Percentiles rank a stretch among this genome's conserved stretches.
These are phyloP conservation scores for Chelonoidis abingdonii DNA, from an alignment of 2,113 vertebrate species.

Conservation along the genomic window DNA sequence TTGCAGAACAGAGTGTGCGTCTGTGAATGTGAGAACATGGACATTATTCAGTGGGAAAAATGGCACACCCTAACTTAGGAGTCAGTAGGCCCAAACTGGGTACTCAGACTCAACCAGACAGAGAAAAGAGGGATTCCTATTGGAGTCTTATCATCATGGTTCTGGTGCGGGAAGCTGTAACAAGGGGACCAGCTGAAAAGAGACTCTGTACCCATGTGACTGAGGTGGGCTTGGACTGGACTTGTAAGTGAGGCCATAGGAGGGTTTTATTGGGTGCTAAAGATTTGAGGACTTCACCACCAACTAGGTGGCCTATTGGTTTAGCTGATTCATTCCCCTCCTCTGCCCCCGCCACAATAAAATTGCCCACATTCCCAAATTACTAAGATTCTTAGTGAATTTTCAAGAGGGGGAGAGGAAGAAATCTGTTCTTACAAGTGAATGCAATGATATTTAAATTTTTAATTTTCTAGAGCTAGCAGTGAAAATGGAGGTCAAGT, in stretches of 20 bases:
- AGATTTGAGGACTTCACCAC: background rate
- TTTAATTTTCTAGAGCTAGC: background rate
- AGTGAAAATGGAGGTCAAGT: background rate
- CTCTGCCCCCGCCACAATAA: background rate
- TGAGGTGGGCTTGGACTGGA: background rate
- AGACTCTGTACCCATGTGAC: background rate
- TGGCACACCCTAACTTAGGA: background rate
- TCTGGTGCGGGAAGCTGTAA: background rate
- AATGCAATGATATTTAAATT: background rate
- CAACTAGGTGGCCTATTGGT: background rate
- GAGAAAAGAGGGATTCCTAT: background rate
- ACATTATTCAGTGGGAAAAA: background rate
- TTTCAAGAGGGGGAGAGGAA: background rate
- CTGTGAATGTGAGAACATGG: background rate
- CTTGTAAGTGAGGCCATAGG: background rate
- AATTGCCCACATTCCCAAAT: background rate
- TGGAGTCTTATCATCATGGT: background rate
- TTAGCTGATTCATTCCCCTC: background rate
- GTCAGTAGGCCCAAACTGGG: background rate
- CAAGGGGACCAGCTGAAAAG: background rate
- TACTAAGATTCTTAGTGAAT: background rate
- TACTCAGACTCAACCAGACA: fast-evolving
- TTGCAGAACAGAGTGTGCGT: background rate
- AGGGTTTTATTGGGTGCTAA: background rate
- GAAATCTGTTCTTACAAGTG: background rate